These are phyloP conservation scores for Rhynchonycteris naso DNA, from an alignment of 2,797 vertebrate species.

Conservation along the genomic window DNA sequence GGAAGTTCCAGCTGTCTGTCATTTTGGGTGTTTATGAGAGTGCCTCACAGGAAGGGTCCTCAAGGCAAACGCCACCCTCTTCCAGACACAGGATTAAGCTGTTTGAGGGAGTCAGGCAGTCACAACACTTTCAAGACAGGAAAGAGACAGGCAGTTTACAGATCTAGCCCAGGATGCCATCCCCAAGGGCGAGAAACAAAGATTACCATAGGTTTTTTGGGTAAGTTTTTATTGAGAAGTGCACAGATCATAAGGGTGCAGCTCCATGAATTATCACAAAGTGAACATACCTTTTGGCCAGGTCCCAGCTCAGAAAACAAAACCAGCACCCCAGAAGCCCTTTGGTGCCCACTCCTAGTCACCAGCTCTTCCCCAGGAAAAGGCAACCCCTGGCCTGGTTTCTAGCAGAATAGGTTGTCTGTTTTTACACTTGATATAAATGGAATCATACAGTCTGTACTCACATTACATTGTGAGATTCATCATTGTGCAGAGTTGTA, in stretches of 20 bases:
- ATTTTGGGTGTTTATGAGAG: not conserved
- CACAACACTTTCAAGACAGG: not conserved
- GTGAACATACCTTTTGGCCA: not conserved
- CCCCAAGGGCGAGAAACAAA: not conserved
- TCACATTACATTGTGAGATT: not conserved
- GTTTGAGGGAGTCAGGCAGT: not conserved
- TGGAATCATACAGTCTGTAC: not conserved
- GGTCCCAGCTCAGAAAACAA: not conserved
- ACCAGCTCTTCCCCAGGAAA: not conserved
- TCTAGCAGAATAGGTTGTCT: not conserved
- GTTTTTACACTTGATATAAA: not conserved
- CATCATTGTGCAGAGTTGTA: not conserved
- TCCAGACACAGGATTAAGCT: not conserved
- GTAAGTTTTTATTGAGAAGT: not conserved
- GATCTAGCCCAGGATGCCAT: not conserved
- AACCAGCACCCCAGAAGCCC: not conserved
- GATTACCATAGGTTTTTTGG: not conserved
- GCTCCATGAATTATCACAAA: not conserved
- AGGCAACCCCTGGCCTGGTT: not conserved
- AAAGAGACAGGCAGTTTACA: not conserved
- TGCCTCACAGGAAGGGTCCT: not conserved
- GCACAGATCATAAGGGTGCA: not conserved
- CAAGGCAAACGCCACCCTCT: fast-evolving
- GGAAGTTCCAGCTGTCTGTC: not conserved
- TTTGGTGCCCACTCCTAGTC: not conserved